Evolutionary conservation across 2,888 invertebrate genomes (phyloP).

Genomic region (Apamea epomidion): DNA sequence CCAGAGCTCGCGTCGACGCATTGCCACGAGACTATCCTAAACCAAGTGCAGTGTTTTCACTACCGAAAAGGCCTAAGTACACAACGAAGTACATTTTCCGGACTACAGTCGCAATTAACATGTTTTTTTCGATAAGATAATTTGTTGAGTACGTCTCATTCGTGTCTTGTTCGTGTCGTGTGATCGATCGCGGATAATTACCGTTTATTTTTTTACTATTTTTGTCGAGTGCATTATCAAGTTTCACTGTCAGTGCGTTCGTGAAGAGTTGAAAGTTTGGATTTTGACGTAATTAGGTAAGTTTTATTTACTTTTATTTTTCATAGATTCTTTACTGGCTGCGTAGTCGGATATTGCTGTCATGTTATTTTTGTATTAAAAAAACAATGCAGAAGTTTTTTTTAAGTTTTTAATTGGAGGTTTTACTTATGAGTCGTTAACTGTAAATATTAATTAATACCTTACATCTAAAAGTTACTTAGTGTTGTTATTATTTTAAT

Average conservation of each 20-base stretch:
- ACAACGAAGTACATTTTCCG: slow-evolving; percentile 70
- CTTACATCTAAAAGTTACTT: slow-evolving; percentile 3
- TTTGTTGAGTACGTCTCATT: slow-evolving; percentile 65
- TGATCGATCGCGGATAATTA: slow-evolving; percentile 78
- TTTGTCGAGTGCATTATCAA: slow-evolving; percentile 75
- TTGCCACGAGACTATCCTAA: slow-evolving; percentile 58
- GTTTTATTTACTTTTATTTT: slow-evolving; percentile 64
- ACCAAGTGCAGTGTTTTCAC: slow-evolving; percentile 63
- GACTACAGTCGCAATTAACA: slow-evolving; percentile 57
- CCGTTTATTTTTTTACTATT: slow-evolving; percentile 61
- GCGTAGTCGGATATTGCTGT: slow-evolving; percentile 9
- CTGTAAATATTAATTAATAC: slow-evolving; percentile 23
- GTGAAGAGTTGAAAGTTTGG: slow-evolving; percentile 79
- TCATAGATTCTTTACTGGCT: not conserved
- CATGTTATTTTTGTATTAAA: slow-evolving; percentile 19
- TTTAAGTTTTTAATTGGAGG: slow-evolving; percentile 3
- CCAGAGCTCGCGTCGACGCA: slow-evolving; percentile 73
- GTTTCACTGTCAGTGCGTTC: slow-evolving; percentile 76
- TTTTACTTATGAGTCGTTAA: slow-evolving; percentile 43
- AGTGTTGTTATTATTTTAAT: slow-evolving; percentile 31
- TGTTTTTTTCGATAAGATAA: slow-evolving; percentile 81
- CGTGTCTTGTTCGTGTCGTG: slow-evolving; percentile 82
- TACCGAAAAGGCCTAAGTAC: slow-evolving; percentile 72
- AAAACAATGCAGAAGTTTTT: slow-evolving; percentile 24
- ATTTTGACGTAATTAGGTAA: slow-evolving; percentile 83